Conservation (phyloP, 2,113 vertebrate species). For the Nothocercus nigrocapillus region DNA sequence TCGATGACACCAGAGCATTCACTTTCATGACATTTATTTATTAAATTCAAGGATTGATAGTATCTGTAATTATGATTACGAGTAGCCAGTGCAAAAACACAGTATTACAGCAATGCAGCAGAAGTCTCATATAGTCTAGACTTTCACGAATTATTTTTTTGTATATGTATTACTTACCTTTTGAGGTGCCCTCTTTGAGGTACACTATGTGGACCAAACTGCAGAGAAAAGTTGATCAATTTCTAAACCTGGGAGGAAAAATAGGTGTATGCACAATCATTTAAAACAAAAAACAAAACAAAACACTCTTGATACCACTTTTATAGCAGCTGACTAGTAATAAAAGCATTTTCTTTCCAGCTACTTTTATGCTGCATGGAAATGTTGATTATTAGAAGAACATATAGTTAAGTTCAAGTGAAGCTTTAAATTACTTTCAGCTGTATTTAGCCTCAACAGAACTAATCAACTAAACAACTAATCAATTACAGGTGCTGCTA, state of each 20-base stretch:
- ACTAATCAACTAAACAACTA: slow-evolving; percentile 15
- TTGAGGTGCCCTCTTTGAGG: neutral
- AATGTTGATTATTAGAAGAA: slow-evolving; percentile 42
- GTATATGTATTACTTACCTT: neutral
- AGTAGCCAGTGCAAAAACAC: neutral
- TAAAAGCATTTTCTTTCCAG: slow-evolving; percentile 1
- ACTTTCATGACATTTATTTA: neutral
- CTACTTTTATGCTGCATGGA: slow-evolving; percentile 51
- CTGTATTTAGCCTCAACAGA: slow-evolving; percentile 57
- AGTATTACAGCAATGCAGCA: neutral
- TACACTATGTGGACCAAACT: neutral
- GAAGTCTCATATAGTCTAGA: neutral
- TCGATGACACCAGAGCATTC: neutral
- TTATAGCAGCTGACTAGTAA: neutral
- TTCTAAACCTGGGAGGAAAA: neutral
- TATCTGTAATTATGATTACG: neutral
- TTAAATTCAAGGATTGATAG: neutral
- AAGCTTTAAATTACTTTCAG: slow-evolving; percentile 48
- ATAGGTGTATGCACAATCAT: neutral
- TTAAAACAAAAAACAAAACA: neutral
- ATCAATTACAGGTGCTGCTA: neutral
- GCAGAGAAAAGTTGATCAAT: neutral
- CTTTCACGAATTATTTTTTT: neutral
- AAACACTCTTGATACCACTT: neutral
- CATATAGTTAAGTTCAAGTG: slow-evolving; percentile 50